These are phyloP conservation scores for Brachyptera risi DNA, from an alignment of 2,888 invertebrate species.

Conservation along the genomic window DNA sequence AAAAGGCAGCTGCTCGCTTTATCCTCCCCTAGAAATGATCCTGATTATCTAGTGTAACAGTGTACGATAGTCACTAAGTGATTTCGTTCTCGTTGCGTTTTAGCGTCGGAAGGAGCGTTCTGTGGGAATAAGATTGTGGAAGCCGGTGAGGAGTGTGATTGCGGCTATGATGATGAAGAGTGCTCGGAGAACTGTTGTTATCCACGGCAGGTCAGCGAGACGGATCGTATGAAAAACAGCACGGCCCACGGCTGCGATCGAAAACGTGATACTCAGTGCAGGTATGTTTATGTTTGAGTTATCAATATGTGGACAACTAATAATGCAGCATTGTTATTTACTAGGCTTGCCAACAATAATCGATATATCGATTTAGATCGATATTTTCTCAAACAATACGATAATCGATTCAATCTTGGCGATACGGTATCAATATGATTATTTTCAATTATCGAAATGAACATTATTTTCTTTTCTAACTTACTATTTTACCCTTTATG, in stretches of 20 bases:
- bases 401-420: too few species aligned
- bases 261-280: constrained; percentile 73
- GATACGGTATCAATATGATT: too few species aligned
- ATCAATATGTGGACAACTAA: too few species aligned
- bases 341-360: too few species aligned
- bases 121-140: constrained; percentile 99
- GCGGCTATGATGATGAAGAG: constrained; percentile 88
- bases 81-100: too few species aligned
- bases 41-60: background rate
- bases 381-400: too few species aligned
- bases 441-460: too few species aligned
- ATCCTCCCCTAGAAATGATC: background rate
- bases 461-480: too few species aligned
- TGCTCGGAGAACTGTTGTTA: constrained; percentile 93
- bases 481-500: too few species aligned
- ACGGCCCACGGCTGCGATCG: constrained; percentile 78
- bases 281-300: constrained; percentile 53
- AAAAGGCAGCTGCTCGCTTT: background rate
- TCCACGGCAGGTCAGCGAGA: constrained; percentile 70
- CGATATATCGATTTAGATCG: too few species aligned
- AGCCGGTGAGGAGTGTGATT: constrained; percentile 96
- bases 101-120: constrained; percentile 87
- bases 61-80: background rate
- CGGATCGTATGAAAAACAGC: constrained; percentile 62
- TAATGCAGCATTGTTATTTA: too few species aligned